Conservation (phyloP, 2,888 invertebrate species). For the Cloeon dipterum region DNA sequence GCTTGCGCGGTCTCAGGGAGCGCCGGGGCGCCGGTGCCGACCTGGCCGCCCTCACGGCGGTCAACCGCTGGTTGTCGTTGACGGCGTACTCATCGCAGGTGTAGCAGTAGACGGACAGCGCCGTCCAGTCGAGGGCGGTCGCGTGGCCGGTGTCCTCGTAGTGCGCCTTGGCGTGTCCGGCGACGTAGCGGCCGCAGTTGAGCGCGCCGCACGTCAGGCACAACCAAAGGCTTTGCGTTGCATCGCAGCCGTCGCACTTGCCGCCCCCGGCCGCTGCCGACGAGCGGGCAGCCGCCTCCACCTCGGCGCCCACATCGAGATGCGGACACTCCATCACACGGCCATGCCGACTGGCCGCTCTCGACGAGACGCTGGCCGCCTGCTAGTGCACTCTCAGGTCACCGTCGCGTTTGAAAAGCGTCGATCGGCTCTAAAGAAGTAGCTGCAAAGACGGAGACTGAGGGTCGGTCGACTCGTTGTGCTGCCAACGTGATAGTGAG, state of each 20-base stretch:
- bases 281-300: constrained; percentile 25
- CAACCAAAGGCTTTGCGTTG: constrained; percentile 46
- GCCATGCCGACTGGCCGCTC: no score
- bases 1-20: neutral
- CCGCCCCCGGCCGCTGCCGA: no score
- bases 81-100: constrained; percentile 57
- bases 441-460: no score
- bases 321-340: constrained; percentile 40
- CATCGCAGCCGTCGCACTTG: no score
- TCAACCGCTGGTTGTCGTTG: constrained; percentile 28
- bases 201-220: constrained; percentile 51
- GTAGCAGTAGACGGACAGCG: constrained; percentile 52
- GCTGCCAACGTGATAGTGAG: no score
- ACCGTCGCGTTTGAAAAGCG: no score
- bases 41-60: neutral
- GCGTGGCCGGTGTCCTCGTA: constrained; percentile 36
- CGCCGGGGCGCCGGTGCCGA: neutral
- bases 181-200: constrained; percentile 54
- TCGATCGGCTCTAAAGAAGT: no score
- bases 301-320: constrained; percentile 38
- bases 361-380: no score
- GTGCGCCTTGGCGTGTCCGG: constrained; percentile 51
- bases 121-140: constrained; percentile 54
- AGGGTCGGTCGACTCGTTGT: no score
- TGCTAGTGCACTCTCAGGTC: no score